Conservation (phyloP, 1,140 invertebrate species). For the Bombus breviceps region DNA sequence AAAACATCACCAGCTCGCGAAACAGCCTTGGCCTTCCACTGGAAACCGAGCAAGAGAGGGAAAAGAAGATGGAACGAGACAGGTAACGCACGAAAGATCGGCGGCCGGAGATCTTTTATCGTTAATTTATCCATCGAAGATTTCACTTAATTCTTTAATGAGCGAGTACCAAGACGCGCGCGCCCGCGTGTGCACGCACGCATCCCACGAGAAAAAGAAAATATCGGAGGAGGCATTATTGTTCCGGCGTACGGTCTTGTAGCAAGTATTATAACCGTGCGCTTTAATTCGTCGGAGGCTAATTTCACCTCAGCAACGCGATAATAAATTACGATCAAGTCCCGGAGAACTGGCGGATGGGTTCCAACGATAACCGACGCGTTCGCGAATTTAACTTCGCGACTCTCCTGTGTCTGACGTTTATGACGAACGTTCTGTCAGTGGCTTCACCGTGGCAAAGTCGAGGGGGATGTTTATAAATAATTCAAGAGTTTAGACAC, state of each 20-base stretch:
- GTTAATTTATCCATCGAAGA: slow-evolving; percentile 52
- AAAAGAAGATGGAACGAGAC: background rate
- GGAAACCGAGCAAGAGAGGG: background rate
- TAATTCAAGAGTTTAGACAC: slow-evolving; percentile 6
- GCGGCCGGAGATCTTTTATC: slow-evolving; percentile 45
- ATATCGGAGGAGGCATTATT: background rate
- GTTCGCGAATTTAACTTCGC: slow-evolving; percentile 19
- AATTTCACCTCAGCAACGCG: slow-evolving; percentile 29
- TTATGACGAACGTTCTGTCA: slow-evolving; percentile 6
- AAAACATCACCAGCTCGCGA: slow-evolving; percentile 22
- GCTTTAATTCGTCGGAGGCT: slow-evolving; percentile 10
- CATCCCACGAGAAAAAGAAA: background rate
- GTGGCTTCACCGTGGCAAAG: background rate
- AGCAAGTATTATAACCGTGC: slow-evolving; percentile 1
- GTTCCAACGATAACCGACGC: slow-evolving; percentile 7
- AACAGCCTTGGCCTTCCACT: slow-evolving; percentile 30
- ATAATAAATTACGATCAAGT: slow-evolving; percentile 39
- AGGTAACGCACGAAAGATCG: background rate
- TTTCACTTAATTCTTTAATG: slow-evolving; percentile 58
- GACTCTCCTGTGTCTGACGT: background rate
- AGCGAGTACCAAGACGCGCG: slow-evolving; percentile 8
- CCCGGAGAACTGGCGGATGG: background rate
- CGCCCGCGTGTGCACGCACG: background rate
- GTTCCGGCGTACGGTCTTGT: background rate
- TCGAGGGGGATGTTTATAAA: slow-evolving; percentile 13